phyloP scores from a whole-genome alignment of 1,140 invertebrate genomes.

The Belonocnema kinseyi region DNA sequence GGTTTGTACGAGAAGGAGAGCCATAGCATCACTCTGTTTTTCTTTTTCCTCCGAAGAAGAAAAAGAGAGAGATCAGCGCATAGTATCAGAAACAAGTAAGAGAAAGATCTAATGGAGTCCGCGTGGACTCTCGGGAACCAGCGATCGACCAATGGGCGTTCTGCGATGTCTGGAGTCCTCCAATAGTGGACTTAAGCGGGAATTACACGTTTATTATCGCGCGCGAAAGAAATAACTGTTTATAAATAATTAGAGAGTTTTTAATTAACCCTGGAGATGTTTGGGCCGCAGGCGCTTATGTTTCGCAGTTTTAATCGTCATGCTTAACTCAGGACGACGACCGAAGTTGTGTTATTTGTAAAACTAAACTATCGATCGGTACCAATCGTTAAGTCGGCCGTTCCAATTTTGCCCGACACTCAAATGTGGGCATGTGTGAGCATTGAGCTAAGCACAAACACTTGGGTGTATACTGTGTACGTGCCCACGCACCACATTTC shows the following conservation, averaged over 20 bases:
- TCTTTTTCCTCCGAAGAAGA: not conserved
- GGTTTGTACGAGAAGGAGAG: not conserved
- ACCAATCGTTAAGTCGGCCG: conserved; percentile 51
- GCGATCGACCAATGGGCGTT: conserved; percentile 51
- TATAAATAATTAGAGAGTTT: conserved; percentile 77
- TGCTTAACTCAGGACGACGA: conserved; percentile 18
- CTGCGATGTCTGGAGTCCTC: conserved; percentile 5
- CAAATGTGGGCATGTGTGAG: conserved; percentile 40
- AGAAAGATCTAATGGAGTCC: conserved; percentile 55
- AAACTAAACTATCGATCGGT: conserved; percentile 48
- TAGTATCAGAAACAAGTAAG: not conserved
- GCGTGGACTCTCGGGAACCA: conserved; percentile 62
- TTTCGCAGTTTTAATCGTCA: conserved; percentile 47
- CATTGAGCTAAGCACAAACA: conserved; percentile 31
- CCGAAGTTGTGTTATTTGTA: conserved; percentile 50
- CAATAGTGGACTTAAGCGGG: conserved; percentile 37
- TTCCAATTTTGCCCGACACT: conserved; percentile 54
- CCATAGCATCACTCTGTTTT: not conserved
- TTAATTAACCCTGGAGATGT: conserved; percentile 74
- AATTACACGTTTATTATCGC: conserved; percentile 68
- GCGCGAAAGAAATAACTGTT: conserved; percentile 71
- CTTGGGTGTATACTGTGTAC: conserved; percentile 37
- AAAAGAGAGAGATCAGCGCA: conserved; percentile 31
- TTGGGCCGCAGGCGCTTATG: conserved; percentile 42
- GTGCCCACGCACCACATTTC: conserved; percentile 39